A percentile compares a stretch with the other conserved stretches of the same genome.
phyloP scores from a whole-genome alignment of 2,113 vertebrate species.

The Leuciscus idus region DNA sequence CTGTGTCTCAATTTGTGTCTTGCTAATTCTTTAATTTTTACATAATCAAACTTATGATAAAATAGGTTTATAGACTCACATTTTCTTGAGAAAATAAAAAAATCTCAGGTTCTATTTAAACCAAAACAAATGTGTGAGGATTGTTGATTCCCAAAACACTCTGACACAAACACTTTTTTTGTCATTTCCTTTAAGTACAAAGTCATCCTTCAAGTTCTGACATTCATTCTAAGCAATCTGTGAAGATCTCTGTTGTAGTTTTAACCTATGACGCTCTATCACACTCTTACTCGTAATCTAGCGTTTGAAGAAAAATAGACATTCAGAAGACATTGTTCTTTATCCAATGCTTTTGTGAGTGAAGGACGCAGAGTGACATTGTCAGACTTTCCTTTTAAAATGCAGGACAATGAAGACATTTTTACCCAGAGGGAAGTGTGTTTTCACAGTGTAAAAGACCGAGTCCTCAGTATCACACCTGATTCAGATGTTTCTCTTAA shows the following conservation, averaged over 20 bases:
- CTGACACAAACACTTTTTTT: conserved; percentile 18
- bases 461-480: not conserved
- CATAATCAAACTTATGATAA: not conserved
- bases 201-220: conserved; percentile 29
- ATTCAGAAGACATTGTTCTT: not conserved
- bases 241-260: conserved; percentile 14
- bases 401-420: not conserved
- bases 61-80: not conserved
- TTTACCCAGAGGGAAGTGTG: not conserved
- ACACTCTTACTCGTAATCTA: conserved; percentile 1
- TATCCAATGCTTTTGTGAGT: not conserved
- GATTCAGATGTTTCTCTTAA: not conserved
- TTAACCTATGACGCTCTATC: not conserved
- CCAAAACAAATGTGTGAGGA: not conserved
- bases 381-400: not conserved
- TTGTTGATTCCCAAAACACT: conserved; percentile 13
- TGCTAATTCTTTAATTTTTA: not conserved
- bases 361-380: conserved; percentile 8
- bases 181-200: conserved; percentile 12
- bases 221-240: not conserved
- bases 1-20: not conserved
- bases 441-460: not conserved
- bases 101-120: not conserved
- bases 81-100: not conserved
- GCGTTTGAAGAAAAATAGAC: conserved; percentile 16